These are phyloP conservation scores for Netelia virgata DNA, from an alignment of 2,888 invertebrate genomes.

Conservation along the genomic window DNA sequence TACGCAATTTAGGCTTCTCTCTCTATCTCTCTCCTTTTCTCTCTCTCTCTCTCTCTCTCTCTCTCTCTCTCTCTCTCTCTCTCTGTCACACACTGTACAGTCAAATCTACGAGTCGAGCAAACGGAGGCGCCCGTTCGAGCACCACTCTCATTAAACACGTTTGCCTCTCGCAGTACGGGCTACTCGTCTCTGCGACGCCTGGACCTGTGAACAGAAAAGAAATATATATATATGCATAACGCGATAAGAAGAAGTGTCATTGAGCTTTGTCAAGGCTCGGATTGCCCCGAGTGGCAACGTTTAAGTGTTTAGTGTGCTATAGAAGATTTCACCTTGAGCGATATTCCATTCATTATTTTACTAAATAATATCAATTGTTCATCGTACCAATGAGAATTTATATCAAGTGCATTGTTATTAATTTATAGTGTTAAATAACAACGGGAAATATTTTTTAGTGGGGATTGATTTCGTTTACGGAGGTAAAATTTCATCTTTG, in stretches of 20 bases:
- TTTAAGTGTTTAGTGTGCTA: background rate
- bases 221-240: background rate
- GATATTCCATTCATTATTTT: background rate
- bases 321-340: background rate
- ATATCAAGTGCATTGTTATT: background rate
- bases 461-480: background rate
- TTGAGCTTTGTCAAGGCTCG: conserved; percentile 22
- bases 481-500: too few relatives aligned
- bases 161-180: background rate
- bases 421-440: conserved; percentile 9
- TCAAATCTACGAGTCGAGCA: conserved; percentile 40
- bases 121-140: conserved; percentile 33
- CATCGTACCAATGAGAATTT: too few relatives aligned
- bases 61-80: conserved; percentile 15
- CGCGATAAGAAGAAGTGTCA: conserved; percentile 16
- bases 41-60: conserved; percentile 5
- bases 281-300: background rate
- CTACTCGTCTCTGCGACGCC: conserved; percentile 2
- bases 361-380: background rate
- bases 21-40: too few relatives aligned
- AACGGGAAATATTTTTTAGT: conserved; percentile 10
- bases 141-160: conserved; percentile 49
- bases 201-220: background rate
- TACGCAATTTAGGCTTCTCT: conserved; percentile 55
- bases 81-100: conserved; percentile 1